Conservation (phyloP, 2,888 invertebrate species). For the Ditula angustiorana region DNA sequence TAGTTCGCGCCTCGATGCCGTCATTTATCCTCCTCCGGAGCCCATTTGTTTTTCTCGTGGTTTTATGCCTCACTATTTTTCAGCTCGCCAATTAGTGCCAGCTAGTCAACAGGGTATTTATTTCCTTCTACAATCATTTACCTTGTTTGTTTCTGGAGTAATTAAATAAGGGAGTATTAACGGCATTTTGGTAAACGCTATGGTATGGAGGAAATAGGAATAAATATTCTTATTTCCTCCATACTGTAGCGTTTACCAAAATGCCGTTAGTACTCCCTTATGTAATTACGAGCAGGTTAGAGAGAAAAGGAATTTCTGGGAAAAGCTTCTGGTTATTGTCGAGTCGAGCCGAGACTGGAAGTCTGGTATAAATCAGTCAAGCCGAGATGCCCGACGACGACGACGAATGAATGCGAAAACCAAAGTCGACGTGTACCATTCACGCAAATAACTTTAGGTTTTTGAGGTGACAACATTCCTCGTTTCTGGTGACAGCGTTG, state of each 20-base stretch:
- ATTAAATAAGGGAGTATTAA: too few relatives aligned
- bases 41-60: constrained; percentile 57
- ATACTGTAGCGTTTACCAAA: background rate
- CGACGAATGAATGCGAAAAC: constrained; percentile 31
- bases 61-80: constrained; percentile 48
- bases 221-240: background rate
- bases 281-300: constrained; percentile 13
- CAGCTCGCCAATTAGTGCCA: constrained; percentile 46
- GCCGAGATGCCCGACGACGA: constrained; percentile 48
- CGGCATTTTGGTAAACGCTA: too few relatives aligned
- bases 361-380: constrained; percentile 52
- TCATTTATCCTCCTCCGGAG: constrained; percentile 51
- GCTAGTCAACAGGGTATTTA: constrained; percentile 21
- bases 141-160: constrained; percentile 46
- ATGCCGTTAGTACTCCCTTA: background rate
- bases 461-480: constrained; percentile 5
- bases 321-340: constrained; percentile 46
- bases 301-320: constrained; percentile 32
- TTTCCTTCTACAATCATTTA: constrained; percentile 38
- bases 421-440: constrained; percentile 14
- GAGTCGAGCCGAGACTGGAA: constrained; percentile 49
- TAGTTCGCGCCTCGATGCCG: constrained; percentile 52
- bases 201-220: too few relatives aligned
- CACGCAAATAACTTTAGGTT: constrained; percentile 25
- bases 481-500: background rate